A percentile compares a stretch with the other conserved stretches of the same genome.
Conservation (phyloP, 2,113 vertebrate species). For the Delphinapterus leucas region DNA sequence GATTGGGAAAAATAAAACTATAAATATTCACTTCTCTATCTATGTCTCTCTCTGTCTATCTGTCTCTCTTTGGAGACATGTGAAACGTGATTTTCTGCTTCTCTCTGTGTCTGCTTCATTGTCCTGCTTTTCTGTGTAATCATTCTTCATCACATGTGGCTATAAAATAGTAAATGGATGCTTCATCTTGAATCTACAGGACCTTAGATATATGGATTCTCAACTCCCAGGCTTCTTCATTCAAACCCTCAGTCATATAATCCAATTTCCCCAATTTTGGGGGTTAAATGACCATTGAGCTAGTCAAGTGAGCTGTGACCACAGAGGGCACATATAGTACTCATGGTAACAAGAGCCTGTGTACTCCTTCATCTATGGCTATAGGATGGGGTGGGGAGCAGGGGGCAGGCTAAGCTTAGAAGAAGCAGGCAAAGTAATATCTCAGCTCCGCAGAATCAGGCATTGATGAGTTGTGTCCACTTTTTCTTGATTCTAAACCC, state of each 20-base stretch:
- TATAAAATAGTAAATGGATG: background rate
- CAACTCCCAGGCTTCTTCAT: background rate
- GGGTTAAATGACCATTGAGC: background rate
- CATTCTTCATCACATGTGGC: background rate
- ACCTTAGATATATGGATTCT: background rate
- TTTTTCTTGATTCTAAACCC: background rate
- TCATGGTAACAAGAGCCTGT: background rate
- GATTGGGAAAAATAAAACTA: background rate
- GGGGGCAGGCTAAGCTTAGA: background rate
- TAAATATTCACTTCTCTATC: background rate
- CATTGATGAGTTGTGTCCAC: background rate
- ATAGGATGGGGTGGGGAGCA: accelerated
- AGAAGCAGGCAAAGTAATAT: background rate
- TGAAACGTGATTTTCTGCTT: background rate
- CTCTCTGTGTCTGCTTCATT: background rate
- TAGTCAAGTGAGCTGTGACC: background rate
- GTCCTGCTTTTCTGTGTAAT: background rate
- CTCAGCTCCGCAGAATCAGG: background rate
- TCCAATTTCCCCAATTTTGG: background rate
- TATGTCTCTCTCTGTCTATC: background rate
- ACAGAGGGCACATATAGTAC: background rate
- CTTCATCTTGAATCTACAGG: background rate
- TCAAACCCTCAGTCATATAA: background rate
- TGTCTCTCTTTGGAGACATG: background rate
- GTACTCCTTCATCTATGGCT: background rate